Conservation (phyloP, 1,140 invertebrate genomes). For the Dryas iulia region DNA sequence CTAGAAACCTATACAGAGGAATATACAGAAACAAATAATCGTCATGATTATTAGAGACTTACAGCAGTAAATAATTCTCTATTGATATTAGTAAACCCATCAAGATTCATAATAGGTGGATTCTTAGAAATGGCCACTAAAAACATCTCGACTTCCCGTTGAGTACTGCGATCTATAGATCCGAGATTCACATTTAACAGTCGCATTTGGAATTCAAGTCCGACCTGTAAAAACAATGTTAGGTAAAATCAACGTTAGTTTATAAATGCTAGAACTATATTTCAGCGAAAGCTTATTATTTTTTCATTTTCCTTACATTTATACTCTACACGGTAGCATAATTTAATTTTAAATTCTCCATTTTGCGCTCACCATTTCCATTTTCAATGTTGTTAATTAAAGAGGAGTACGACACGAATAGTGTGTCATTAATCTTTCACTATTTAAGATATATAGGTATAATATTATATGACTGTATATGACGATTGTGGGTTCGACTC, state of each 20-base stretch:
- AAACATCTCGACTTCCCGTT: slow-evolving; percentile 86
- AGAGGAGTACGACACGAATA: neutral
- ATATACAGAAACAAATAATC: no score
- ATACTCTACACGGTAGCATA: neutral
- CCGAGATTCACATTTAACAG: slow-evolving; percentile 84
- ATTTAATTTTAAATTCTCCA: neutral
- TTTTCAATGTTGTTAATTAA: neutral
- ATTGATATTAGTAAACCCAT: slow-evolving; percentile 85
- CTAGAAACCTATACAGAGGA: no score
- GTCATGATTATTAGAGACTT: slow-evolving; percentile 52
- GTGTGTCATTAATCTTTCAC: neutral
- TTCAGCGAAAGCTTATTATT: neutral
- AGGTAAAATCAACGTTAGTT: neutral
- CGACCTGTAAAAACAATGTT: slow-evolving; percentile 72
- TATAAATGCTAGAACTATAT: slow-evolving; percentile 7
- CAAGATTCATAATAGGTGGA: slow-evolving; percentile 86
- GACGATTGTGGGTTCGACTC: no score
- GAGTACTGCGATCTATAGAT: slow-evolving; percentile 81
- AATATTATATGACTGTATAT: no score
- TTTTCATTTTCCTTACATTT: neutral
- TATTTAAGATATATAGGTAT: no score
- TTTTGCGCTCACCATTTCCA: neutral
- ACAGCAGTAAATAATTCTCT: slow-evolving; percentile 84
- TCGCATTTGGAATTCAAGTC: slow-evolving; percentile 83
- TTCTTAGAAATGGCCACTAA: slow-evolving; percentile 86